Evolutionary conservation across 30 jellyfish, hydroid and myxozoan species (phyloP), one percentile per base, ranked within the genome.

Genomic region (Morbakka virulenta): DNA sequence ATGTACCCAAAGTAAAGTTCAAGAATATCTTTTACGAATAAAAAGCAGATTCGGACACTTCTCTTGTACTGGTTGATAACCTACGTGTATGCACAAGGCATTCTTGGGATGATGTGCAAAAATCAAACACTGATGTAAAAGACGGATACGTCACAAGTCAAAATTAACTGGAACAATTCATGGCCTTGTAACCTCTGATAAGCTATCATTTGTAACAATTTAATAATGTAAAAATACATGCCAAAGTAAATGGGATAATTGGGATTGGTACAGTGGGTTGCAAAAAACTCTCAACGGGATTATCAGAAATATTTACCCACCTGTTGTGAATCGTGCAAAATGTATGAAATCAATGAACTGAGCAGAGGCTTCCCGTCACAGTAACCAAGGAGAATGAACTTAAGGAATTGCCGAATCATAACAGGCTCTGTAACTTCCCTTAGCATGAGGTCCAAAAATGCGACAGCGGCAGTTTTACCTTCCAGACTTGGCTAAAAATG

Each of bases 361-460:
- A 91, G 67, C 32, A 91, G 82, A 4, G 85, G 86, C 23, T 52
- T 52, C 62, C 91, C 93, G 69, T 91, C 98, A 67, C 85, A 82
- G 33, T 94, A 94, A 50, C 85, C 98, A 51, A 95, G 57, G 36
- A 91, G 76, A 22, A 91, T 69, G 27, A 78, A 88, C 69, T 63
- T 67, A 62, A 91, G 78, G 41, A 91, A 70, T 3, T 74, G 74
- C 32, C 69, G 81, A 88, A 91, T 79, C 68, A 91, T 69, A 20
- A 67, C 25, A 41, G 52, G 81, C 36, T 81, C 87, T 6, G 88
- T 77, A 61, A 91, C 73, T 35, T 69, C 82, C 31, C 98, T 80
- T 27, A 91, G 34, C 50, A 84, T 79, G 35, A 91, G 82, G 23
- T 91, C 98, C 83, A 91, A 52, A 62, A 84, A 91, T 28, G 98